These are phyloP conservation scores for Palythoa grandis DNA, from an alignment of 92 coral and sea anemone genomes.

Conservation along the genomic window DNA sequence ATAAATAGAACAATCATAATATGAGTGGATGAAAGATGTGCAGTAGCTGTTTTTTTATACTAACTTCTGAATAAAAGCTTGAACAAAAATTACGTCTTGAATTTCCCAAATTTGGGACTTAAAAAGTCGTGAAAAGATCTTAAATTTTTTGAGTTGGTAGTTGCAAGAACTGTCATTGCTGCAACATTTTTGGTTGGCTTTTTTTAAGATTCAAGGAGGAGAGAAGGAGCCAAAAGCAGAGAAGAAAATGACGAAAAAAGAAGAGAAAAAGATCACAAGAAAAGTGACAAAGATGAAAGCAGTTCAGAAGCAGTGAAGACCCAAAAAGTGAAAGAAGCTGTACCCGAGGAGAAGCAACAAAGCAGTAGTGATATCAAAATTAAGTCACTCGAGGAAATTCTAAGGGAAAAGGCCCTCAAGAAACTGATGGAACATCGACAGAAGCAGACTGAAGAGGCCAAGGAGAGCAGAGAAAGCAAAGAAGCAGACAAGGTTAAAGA, in stretches of 20 bases:
- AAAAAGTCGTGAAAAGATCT: too few species aligned
- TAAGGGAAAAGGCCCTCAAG: slow-evolving; percentile 92
- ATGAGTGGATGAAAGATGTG: too few species aligned
- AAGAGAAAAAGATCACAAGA: slow-evolving; percentile 52
- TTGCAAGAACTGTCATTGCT: too few species aligned
- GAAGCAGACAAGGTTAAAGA: slow-evolving; percentile 6
- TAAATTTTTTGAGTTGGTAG: too few species aligned
- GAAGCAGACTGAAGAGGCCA: slow-evolving; percentile 14
- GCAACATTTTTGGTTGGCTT: neutral
- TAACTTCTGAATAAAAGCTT: too few species aligned
- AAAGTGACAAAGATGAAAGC: slow-evolving; percentile 25
- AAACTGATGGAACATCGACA: slow-evolving; percentile 82
- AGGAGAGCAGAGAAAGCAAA: slow-evolving; percentile 6
- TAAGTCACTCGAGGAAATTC: slow-evolving; percentile 90
- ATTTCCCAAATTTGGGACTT: too few species aligned
- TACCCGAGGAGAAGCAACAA: slow-evolving; percentile 58
- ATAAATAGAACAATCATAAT: too few species aligned
- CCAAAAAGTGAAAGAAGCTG: slow-evolving; percentile 9
- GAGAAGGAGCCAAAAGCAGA: slow-evolving; percentile 23
- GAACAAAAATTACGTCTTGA: too few species aligned
- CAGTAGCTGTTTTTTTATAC: too few species aligned
- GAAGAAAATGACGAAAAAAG: slow-evolving; percentile 42
- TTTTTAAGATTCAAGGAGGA: slow-evolving; percentile 10
- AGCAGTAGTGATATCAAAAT: slow-evolving; percentile 69
- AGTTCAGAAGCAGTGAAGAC: slow-evolving; percentile 3